phyloP scores from a whole-genome alignment of 2,113 vertebrate species.

The Silurus meridionalis region DNA sequence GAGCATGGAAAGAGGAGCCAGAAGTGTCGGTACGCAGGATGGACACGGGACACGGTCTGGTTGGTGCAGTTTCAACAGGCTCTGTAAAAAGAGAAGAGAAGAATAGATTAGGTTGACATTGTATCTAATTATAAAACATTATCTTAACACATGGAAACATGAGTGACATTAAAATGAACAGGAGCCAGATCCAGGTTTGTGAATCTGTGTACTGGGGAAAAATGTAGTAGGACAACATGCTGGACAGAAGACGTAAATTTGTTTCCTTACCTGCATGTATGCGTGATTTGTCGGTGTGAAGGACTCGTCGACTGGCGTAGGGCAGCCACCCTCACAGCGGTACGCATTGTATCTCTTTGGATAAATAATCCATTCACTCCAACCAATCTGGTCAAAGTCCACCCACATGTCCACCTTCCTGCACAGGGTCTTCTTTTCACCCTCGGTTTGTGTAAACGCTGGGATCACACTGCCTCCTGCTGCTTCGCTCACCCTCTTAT shows the following conservation, averaged over 20 bases:
- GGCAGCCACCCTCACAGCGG: constrained; percentile 82
- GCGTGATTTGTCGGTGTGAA: constrained; percentile 85
- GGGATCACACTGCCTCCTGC: constrained; percentile 22
- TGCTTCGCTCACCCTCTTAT: constrained; percentile 56
- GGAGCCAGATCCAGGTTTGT: not conserved
- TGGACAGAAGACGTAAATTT: not conserved
- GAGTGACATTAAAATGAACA: not conserved
- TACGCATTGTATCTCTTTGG: constrained; percentile 82
- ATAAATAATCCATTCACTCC: constrained; percentile 85
- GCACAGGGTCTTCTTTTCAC: constrained; percentile 65
- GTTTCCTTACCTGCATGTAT: constrained; percentile 81
- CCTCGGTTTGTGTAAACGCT: not conserved
- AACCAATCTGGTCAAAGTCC: constrained; percentile 82
- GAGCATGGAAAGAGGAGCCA: constrained; percentile 83
- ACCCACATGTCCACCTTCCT: constrained; percentile 83
- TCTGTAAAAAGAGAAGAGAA: constrained; percentile 64
- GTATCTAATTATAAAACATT: not conserved
- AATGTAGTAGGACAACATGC: too few relatives aligned
- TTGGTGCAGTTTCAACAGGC: constrained; percentile 80
- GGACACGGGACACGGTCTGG: constrained; percentile 75
- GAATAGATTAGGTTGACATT: not conserved
- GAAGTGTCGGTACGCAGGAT: constrained; percentile 76
- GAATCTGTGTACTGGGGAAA: too few relatives aligned
- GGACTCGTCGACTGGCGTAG: constrained; percentile 77
- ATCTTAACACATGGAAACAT: not conserved